Percentiles rank a stretch among this genome's conserved stretches.
phyloP scores from a whole-genome alignment of 37 sponge, comb jelly and placozoan genomes.

The Spongia lamella region DNA sequence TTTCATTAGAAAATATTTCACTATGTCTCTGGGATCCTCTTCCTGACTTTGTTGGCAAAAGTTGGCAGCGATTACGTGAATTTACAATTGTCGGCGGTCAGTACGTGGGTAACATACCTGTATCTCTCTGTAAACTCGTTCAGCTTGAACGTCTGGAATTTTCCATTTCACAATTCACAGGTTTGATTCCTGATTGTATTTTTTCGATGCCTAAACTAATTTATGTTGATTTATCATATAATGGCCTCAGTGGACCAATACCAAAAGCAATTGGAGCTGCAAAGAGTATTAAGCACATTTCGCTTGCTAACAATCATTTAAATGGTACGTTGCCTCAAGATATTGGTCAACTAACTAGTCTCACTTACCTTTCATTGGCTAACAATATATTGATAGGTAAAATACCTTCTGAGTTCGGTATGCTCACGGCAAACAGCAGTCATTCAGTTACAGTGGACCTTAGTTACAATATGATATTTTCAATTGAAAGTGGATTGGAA shows the following conservation, averaged over 20 bases:
- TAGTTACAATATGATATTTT: too few species aligned
- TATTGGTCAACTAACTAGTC: conserved; percentile 17
- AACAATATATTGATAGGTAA: too few species aligned
- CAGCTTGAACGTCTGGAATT: conserved; percentile 11
- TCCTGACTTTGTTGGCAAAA: conserved; percentile 55
- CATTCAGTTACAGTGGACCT: too few species aligned
- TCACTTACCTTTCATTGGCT: too few species aligned
- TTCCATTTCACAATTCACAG: too few species aligned
- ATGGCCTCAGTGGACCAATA: conserved; percentile 41
- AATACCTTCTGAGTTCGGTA: too few species aligned
- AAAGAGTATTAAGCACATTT: conserved; percentile 25
- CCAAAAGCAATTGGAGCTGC: conserved; percentile 57
- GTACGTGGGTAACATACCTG: conserved; percentile 50
- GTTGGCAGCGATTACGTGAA: conserved; percentile 42
- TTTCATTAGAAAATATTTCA: conserved; percentile 10
- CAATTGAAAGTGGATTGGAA: too few species aligned
- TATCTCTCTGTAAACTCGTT: conserved; percentile 46
- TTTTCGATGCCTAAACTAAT: too few species aligned
- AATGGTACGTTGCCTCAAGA: conserved; percentile 64
- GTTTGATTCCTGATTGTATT: too few species aligned
- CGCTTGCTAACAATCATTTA: conserved; percentile 60
- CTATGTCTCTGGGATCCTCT: conserved; percentile 46
- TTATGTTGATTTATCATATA: conserved; percentile 52
- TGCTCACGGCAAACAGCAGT: too few species aligned
- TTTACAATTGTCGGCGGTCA: conserved; percentile 49